Evolutionary conservation across 2,888 invertebrate species (phyloP).

Genomic region (Netelia inedita): DNA sequence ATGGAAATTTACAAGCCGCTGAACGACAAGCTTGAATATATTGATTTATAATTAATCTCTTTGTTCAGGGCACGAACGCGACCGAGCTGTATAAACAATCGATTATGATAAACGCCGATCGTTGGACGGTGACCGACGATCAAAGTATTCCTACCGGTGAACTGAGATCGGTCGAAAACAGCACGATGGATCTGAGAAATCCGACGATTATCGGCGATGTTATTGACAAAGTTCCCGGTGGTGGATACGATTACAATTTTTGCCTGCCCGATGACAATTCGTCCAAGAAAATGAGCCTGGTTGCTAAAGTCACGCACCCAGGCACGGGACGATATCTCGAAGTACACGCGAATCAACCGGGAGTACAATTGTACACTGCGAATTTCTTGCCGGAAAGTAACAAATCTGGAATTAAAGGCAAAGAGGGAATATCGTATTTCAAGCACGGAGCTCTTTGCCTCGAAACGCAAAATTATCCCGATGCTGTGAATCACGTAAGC

Average conservation of each 20-base stretch:
- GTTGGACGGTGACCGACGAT: slow-evolving; percentile 90
- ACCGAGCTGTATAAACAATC: slow-evolving; percentile 89
- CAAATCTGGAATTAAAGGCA: slow-evolving; percentile 88
- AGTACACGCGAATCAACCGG: slow-evolving; percentile 94
- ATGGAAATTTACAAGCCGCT: too few species aligned
- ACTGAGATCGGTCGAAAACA: slow-evolving; percentile 89
- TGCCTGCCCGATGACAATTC: slow-evolving; percentile 86
- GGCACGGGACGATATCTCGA: slow-evolving; percentile 91
- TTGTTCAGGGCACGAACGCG: slow-evolving; percentile 87
- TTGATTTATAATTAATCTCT: background rate
- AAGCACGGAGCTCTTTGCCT: slow-evolving; percentile 94
- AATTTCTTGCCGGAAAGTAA: slow-evolving; percentile 90
- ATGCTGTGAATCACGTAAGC: slow-evolving; percentile 94
- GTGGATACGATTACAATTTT: slow-evolving; percentile 94
- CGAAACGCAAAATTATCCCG: slow-evolving; percentile 97
- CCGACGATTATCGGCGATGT: slow-evolving; percentile 89
- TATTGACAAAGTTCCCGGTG: slow-evolving; percentile 89
- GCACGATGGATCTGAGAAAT: slow-evolving; percentile 91
- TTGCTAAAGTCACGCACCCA: slow-evolving; percentile 90
- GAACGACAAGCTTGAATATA: too few species aligned
- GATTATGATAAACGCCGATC: slow-evolving; percentile 91
- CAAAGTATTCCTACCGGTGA: slow-evolving; percentile 92
- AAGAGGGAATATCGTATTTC: slow-evolving; percentile 89
- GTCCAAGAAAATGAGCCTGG: slow-evolving; percentile 86
- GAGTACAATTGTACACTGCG: slow-evolving; percentile 95